Conservation (phyloP, 2,888 invertebrate genomes). For the Hartigia nigra region DNA sequence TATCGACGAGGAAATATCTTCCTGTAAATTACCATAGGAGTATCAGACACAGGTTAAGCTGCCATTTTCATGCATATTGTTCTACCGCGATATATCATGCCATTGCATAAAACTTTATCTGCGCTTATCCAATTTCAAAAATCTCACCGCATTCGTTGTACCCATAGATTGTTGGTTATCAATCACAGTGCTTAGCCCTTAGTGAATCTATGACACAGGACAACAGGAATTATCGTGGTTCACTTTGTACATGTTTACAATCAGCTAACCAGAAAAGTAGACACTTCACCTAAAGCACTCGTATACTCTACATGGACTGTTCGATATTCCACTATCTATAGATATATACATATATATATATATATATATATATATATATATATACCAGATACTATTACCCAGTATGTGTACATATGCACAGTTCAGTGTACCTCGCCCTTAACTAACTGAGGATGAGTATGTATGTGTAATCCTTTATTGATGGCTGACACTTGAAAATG, state of each 20-base stretch:
- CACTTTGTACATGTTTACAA: background rate
- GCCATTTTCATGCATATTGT: background rate
- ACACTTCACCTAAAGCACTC: constrained; percentile 17
- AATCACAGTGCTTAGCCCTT: background rate
- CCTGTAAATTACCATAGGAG: background rate
- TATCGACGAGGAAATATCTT: background rate
- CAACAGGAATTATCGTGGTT: background rate
- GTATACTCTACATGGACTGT: constrained; percentile 11
- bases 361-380: background rate
- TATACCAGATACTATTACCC: background rate
- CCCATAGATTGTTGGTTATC: background rate
- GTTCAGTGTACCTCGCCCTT: background rate
- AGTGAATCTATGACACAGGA: background rate
- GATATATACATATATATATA: background rate
- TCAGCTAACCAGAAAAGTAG: constrained; percentile 14
- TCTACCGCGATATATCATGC: background rate
- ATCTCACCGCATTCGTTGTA: background rate
- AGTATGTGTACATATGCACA: background rate
- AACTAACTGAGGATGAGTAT: background rate
- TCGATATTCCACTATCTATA: constrained; percentile 16
- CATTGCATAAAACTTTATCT: background rate
- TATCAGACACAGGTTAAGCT: background rate
- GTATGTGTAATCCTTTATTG: constrained; percentile 30
- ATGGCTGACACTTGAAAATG: constrained; percentile 35
- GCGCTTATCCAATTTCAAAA: background rate